These are phyloP conservation scores for Pocota personata DNA, from an alignment of 2,888 invertebrate species.

Conservation along the genomic window DNA sequence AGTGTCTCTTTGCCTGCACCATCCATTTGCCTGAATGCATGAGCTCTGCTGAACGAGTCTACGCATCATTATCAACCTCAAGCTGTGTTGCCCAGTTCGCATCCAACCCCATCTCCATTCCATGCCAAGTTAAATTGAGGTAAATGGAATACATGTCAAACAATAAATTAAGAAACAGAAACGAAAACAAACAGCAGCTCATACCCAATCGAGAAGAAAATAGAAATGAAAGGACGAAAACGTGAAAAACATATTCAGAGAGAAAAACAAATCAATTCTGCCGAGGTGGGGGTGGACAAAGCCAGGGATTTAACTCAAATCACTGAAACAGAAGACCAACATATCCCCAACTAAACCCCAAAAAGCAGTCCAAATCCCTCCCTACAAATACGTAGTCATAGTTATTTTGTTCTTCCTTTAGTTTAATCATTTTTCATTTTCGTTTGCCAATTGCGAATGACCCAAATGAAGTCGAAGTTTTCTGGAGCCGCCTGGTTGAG, in stretches of 20 bases:
- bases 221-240: not conserved
- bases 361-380: not conserved
- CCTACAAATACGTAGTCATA: not conserved
- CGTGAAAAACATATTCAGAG: not conserved
- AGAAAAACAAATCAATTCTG: not conserved
- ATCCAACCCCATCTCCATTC: not conserved
- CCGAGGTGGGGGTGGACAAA: not conserved
- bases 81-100: not conserved
- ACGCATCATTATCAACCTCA: constrained; percentile 39
- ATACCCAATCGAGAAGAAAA: constrained; percentile 3
- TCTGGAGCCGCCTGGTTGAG: constrained; percentile 8
- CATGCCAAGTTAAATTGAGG: constrained; percentile 49
- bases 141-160: constrained; percentile 57
- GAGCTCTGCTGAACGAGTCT: not conserved
- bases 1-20: constrained; percentile 9
- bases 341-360: not conserved
- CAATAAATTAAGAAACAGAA: constrained; percentile 55
- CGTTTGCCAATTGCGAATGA: constrained; percentile 32
- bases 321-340: not conserved
- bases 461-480: constrained; percentile 47
- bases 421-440: not conserved
- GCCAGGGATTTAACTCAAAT: not conserved
- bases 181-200: constrained; percentile 35
- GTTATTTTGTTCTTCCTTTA: not conserved
- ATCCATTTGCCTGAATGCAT: not conserved